Evolutionary conservation across 2,113 vertebrate genomes (phyloP).

Genomic region (Ancistrus triradiatus): DNA sequence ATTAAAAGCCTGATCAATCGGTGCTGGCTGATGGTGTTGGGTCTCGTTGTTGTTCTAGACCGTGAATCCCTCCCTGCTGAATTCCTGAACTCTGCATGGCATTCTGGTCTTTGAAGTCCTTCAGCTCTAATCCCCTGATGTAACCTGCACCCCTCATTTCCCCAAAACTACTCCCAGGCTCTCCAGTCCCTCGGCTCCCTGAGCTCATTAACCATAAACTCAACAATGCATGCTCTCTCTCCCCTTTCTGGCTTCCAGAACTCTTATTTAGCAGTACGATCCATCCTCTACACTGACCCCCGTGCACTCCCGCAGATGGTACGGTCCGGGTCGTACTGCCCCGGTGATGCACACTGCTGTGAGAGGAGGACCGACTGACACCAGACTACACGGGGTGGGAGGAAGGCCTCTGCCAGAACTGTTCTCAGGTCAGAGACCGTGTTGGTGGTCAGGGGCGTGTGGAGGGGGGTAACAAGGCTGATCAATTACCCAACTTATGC

Average conservation of each 20-base stretch:
- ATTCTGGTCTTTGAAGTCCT: slow-evolving; percentile 35
- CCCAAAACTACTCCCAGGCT: slow-evolving; percentile 24
- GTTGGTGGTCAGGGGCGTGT: slow-evolving; percentile 35
- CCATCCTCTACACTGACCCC: slow-evolving; percentile 11
- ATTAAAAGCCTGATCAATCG: too few relatives aligned
- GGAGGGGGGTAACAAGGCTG: slow-evolving; percentile 21
- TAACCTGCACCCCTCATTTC: slow-evolving; percentile 31
- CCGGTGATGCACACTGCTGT: slow-evolving; percentile 5
- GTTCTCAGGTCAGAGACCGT: slow-evolving; percentile 30
- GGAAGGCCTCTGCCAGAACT: slow-evolving; percentile 18
- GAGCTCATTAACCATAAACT: slow-evolving; percentile 30
- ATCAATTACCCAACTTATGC: slow-evolving; percentile 34
- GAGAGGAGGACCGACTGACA: slow-evolving; percentile 13
- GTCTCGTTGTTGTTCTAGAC: too few relatives aligned
- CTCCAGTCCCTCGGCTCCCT: slow-evolving; percentile 4
- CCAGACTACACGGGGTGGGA: slow-evolving; percentile 10
- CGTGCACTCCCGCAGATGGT: slow-evolving; percentile 13
- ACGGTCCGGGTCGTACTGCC: not conserved
- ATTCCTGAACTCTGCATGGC: slow-evolving; percentile 37
- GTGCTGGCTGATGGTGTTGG: too few relatives aligned
- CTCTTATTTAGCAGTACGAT: slow-evolving; percentile 2
- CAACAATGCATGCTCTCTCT: slow-evolving; percentile 23
- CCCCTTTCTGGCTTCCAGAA: not conserved
- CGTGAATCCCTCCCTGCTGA: slow-evolving; percentile 2
- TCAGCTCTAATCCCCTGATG: slow-evolving; percentile 23